Evolutionary conservation across 2,113 vertebrate species (phyloP), one percentile per base, ranked within the genome.

Genomic region (Cairina moschata): DNA sequence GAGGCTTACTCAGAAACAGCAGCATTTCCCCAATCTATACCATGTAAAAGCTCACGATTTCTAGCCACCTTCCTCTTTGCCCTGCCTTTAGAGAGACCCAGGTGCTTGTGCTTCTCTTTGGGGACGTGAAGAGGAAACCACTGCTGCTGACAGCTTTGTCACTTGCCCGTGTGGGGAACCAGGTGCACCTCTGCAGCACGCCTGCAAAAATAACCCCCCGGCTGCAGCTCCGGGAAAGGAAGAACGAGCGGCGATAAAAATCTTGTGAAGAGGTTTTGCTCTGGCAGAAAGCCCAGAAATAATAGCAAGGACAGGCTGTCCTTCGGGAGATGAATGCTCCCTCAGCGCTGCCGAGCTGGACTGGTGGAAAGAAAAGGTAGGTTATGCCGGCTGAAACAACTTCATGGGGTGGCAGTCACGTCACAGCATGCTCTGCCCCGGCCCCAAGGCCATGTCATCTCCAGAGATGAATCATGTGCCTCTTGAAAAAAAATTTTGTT

Each of bases 221-320:
- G 86, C 73, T 94, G 93, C 86, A 94, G 83, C 73, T 58, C 40
- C 42, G 62, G 66, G 62, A 44, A 79, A 34, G 29, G 77, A 91
- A 86, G 75, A 69, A 86, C 75, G 56, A 81, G 60, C 13, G 66
- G 78, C 0, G 52, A 86, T 69, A 89, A 95, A 95, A 93, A 62
- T 87, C 71, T 97, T 79, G 52, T 34, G 28, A 91, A 82, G 40
- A 76, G 74, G 72, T 90, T 93, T 96, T 93, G 80, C 52, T 86
- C 88, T 94, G 91, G 93, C 92, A 85, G 74, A 78, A 91, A 86
- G 95, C 95, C 91, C 74, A 93, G 86, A 82, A 91, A 89, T 59
- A 87, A 44, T 80, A 89, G 74, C 95, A 96, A 96, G 93, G 96
- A 71, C 91, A 89, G 44, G 28, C 66, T 52, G 92, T 69, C 95